These are phyloP conservation scores for Neolamprologus brichardi DNA, from an alignment of 2,113 vertebrate genomes.

Conservation along the genomic window DNA sequence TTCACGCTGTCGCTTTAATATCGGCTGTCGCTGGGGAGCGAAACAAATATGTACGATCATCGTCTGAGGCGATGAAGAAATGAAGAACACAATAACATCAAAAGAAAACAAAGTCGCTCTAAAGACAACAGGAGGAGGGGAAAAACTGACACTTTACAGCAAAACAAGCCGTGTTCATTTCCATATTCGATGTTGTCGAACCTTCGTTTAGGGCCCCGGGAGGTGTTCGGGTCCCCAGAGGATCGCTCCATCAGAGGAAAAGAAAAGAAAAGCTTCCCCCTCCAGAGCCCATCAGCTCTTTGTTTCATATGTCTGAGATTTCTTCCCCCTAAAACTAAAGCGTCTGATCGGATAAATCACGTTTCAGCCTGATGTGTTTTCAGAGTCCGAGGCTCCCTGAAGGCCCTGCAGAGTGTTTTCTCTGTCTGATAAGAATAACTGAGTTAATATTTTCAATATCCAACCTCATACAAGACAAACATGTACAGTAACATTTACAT, in stretches of 20 bases:
- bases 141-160: conserved; percentile 34
- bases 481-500: conserved; percentile 8
- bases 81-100: conserved; percentile 62
- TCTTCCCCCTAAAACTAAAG: not conserved
- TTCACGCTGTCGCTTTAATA: conserved; percentile 41
- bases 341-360: conserved; percentile 19
- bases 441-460: conserved; percentile 19
- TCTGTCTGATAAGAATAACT: conserved; percentile 21
- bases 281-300: not conserved
- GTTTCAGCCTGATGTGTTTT: not conserved
- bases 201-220: conserved; percentile 7
- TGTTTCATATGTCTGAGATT: conserved; percentile 10
- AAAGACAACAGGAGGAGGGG: not conserved
- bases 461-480: not conserved
- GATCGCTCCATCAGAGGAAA: not conserved
- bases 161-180: conserved; percentile 45
- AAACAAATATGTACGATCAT: conserved; percentile 7
- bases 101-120: conserved; percentile 41
- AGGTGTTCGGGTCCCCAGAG: conserved; percentile 4
- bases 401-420: not conserved
- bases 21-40: conserved; percentile 40
- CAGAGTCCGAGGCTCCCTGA: conserved; percentile 6
- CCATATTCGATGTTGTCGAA: conserved; percentile 45
- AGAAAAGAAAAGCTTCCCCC: not conserved
- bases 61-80: conserved; percentile 50